A percentile compares a stretch with the other conserved stretches of the same genome.
phyloP scores from a whole-genome alignment of 2,113 vertebrate genomes.

The Balaenoptera acutorostrata region DNA sequence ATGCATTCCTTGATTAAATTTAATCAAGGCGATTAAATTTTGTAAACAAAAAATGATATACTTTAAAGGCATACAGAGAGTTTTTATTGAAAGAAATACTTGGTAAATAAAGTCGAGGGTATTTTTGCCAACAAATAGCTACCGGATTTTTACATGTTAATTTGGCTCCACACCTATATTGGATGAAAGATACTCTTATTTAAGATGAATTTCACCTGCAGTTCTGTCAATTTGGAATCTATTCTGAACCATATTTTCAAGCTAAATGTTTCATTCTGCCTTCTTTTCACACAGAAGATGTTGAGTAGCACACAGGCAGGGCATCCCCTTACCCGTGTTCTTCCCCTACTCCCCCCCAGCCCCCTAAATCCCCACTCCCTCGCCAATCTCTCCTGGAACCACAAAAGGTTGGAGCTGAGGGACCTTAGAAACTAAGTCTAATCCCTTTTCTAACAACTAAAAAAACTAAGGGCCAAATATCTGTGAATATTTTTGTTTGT shows the following conservation, averaged over 20 bases:
- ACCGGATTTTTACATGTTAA: background rate
- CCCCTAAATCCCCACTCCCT: background rate
- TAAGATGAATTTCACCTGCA: background rate
- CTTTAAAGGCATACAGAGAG: background rate
- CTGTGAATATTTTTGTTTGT: background rate
- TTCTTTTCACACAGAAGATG: background rate
- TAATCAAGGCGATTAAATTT: background rate
- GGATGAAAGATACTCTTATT: background rate
- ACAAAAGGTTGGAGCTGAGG: background rate
- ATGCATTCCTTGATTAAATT: background rate
- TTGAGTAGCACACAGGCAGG: background rate
- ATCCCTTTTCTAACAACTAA: background rate
- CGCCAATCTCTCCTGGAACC: background rate
- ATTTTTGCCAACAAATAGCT: background rate
- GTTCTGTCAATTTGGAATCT: background rate
- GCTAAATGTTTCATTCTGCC: background rate
- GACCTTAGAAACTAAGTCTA: background rate
- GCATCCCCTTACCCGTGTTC: background rate
- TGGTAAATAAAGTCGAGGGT: background rate
- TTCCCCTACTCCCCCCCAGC: too few relatives aligned
- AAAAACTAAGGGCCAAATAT: background rate
- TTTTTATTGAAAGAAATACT: background rate
- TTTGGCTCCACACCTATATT: background rate
- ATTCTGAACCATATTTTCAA: background rate
- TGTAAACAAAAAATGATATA: background rate